Evolutionary conservation across 2,113 vertebrate species (phyloP).

Genomic region (Peromyscus polionotus): DNA sequence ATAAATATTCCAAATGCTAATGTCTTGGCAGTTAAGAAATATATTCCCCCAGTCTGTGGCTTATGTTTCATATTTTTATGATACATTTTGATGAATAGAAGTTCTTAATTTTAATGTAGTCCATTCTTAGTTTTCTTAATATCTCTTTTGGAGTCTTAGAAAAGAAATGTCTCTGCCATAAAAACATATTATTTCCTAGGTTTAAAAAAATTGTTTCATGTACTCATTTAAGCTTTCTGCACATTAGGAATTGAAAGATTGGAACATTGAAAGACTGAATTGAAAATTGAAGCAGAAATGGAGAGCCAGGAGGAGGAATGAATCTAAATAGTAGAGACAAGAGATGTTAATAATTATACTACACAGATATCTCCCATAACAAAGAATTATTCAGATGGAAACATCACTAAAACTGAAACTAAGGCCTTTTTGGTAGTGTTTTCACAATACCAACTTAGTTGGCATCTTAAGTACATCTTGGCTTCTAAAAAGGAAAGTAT

Average conservation of each 20-base stretch:
- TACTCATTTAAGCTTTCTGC: background rate
- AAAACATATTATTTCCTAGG: background rate
- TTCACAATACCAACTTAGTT: background rate
- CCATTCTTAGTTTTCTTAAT: background rate
- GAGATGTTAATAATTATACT: background rate
- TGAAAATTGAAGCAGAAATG: background rate
- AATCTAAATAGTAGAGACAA: background rate
- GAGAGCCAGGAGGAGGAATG: background rate
- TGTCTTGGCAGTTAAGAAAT: background rate
- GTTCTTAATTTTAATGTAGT: conserved; percentile 28
- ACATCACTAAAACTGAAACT: background rate
- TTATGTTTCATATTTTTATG: background rate
- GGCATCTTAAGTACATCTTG: background rate
- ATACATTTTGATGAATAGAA: background rate
- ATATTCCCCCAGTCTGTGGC: background rate
- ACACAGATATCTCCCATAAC: background rate
- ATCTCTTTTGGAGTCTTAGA: background rate
- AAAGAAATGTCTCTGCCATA: background rate
- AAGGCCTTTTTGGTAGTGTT: background rate
- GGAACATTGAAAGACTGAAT: background rate
- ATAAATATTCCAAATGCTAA: background rate
- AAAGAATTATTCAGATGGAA: background rate
- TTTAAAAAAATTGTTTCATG: background rate
- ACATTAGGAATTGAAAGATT: background rate
- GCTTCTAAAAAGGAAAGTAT: conserved; percentile 7